Base-by-base conservation (phyloP, 1,140 invertebrate species). In the Papilio polyxenes region DNA sequence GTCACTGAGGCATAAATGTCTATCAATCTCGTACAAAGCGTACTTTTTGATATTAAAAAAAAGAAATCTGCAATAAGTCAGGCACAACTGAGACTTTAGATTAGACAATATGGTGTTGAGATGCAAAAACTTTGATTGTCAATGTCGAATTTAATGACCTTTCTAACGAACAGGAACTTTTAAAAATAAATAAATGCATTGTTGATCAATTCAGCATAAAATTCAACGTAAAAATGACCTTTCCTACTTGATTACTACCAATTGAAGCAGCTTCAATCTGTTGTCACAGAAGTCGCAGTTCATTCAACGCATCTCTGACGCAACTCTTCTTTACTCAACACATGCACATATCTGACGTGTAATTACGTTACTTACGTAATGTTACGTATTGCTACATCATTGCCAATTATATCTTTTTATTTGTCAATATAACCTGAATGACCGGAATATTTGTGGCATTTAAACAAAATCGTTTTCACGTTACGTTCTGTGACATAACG, bases 371-470 rank as follows among this genome's bases (percentile, higher is more conserved):
- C 65, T 72, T 72, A 37, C 65, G 11, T 72, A 72, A 37, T 37
- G 13, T 72, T 72, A 72, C 31, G 31, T 72, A 72, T 40, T 72
- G 62, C 23, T 15, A 65, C 62, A 31, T 65, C 65, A 72, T 72
- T 72, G 65, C 23, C 23, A 72, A 72, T 72, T 72, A 72, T 37
- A 40, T 72, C 23, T 37, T 72, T 72, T 72, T 72, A 72, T 72
- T 72, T 37, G 15, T 72, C 65, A 37, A 72, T 56, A 56, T 15
- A 72, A 37, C 65, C 65, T 13, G 13, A 5, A 7, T 72, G 31
- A 72, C 65, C 13, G 13, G 23, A 15, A 72, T 40, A 40, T 65
- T 40, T 72, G 65, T 72, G 65, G 23, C 62, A 65, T 65, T 72
- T 37, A 72, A 37, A 40, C 65, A 37, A 72, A 72, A 72, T 72